These are phyloP conservation scores for Felis chaus DNA, from an alignment of 2,113 vertebrate genomes.

Conservation along the genomic window DNA sequence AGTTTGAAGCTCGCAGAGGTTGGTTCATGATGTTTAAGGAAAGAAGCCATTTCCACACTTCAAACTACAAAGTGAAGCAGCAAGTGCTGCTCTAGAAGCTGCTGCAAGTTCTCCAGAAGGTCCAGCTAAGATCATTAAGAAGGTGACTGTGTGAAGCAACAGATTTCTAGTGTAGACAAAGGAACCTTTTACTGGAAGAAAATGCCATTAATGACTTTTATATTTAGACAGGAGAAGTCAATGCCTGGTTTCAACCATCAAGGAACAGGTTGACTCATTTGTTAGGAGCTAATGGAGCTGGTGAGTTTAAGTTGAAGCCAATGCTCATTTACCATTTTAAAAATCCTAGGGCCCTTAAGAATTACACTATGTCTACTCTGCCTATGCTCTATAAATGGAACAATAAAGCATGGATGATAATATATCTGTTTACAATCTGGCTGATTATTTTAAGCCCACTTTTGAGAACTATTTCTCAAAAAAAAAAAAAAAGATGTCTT, in stretches of 20 bases:
- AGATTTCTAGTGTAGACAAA: background rate
- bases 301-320: background rate
- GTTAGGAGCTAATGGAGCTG: background rate
- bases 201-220: background rate
- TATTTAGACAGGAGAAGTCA: background rate
- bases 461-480: background rate
- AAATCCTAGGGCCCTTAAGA: background rate
- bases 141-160: background rate
- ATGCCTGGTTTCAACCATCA: background rate
- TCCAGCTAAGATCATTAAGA: background rate
- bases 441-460: background rate
- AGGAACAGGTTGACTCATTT: background rate
- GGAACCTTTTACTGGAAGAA: background rate
- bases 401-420: background rate
- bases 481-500: background rate
- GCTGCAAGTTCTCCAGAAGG: background rate
- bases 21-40: background rate
- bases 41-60: background rate
- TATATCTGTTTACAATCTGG: background rate
- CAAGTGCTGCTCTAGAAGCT: background rate
- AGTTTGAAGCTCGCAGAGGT: background rate
- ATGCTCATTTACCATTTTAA: background rate
- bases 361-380: background rate
- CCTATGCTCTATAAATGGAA: background rate
- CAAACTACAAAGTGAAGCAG: background rate